Evolutionary conservation across 2,797 vertebrate genomes (phyloP), one percentile per base, ranked within the genome.

Genomic region (Gymnoscopelus braueri): DNA sequence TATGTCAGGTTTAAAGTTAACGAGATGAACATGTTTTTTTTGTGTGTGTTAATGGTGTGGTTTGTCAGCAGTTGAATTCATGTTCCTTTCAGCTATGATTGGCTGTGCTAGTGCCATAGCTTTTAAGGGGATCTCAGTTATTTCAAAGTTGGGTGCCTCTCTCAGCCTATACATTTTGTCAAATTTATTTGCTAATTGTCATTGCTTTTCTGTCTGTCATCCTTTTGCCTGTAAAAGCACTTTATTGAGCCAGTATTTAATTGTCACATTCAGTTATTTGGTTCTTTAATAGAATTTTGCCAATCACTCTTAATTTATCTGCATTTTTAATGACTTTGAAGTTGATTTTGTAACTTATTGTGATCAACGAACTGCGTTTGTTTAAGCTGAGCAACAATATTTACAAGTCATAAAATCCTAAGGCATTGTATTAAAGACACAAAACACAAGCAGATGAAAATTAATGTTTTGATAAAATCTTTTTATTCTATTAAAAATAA

Each of bases 241-340:
- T 74, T 78, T 74, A 69, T 63, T 53, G 39, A 63, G 58, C 48
- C 69, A 63, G 71, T 64, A 44, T 44, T 44, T 44, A 44, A 44
- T 44, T 44, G 39, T 44, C 9, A 8, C 9, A 10, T 44, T 44
- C 39, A 44, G 8, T 44, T 44, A 44, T 44, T 44, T 44, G 39
- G 39, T 44, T 44, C 39, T 44, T 44, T 44, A 8, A 9, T 44
- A 44, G 8, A 44, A 44, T 44, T 44, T 44, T 44, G 39, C 39
- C 39, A 44, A 44, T 44, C 39, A 44, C 39, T 44, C 39, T 44
- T 44, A 44, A 44, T 44, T 44, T 44, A 44, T 44, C 39, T 9
- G 39, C 39, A 44, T 44, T 44, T 44, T 44, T 2, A 44, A 44
- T 44, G 8, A 44, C 39, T 44, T 44, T 44, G 7, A 44, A 44